Evolutionary conservation across 1,140 invertebrate genomes (phyloP).

Genomic region (Ectropis grisescens): DNA sequence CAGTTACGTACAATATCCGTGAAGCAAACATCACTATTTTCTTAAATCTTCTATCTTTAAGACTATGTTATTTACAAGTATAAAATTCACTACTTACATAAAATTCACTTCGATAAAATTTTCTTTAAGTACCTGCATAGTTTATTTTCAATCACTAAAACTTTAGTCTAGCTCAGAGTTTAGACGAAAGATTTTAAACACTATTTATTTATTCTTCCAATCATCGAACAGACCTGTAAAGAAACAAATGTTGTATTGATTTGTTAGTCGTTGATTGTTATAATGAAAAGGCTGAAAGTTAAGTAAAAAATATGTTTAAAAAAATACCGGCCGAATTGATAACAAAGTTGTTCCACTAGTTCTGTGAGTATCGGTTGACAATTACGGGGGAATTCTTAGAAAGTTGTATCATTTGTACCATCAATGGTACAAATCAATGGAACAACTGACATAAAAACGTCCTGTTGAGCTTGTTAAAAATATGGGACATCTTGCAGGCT

Average conservation of each 20-base stretch:
- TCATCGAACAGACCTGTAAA: conserved; percentile 49
- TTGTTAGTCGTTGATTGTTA: too few species aligned
- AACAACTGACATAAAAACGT: too few species aligned
- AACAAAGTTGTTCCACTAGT: too few species aligned
- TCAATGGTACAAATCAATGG: too few species aligned
- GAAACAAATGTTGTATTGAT: conserved; percentile 10
- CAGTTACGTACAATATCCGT: conserved; percentile 45
- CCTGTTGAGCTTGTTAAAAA: too few species aligned
- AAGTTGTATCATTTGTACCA: too few species aligned
- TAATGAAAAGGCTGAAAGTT: too few species aligned
- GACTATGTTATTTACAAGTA: conserved; percentile 57
- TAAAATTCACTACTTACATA: conserved; percentile 62
- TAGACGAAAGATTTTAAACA: conserved; percentile 21
- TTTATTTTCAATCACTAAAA: conserved; percentile 27
- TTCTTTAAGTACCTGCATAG: conserved; percentile 26
- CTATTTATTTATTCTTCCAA: conserved; percentile 19
- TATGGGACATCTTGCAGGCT: too few species aligned
- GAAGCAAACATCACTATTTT: conserved; percentile 53
- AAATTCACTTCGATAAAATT: conserved; percentile 29
- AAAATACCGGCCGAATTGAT: too few species aligned
- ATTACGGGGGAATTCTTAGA: too few species aligned
- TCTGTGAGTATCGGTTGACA: too few species aligned
- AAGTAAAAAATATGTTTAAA: too few species aligned
- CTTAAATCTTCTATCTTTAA: conserved; percentile 31
- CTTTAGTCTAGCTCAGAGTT: conserved; percentile 40